Evolutionary conservation across 1,140 invertebrate genomes (phyloP).

Genomic region (Pogonomyrmex californicus): DNA sequence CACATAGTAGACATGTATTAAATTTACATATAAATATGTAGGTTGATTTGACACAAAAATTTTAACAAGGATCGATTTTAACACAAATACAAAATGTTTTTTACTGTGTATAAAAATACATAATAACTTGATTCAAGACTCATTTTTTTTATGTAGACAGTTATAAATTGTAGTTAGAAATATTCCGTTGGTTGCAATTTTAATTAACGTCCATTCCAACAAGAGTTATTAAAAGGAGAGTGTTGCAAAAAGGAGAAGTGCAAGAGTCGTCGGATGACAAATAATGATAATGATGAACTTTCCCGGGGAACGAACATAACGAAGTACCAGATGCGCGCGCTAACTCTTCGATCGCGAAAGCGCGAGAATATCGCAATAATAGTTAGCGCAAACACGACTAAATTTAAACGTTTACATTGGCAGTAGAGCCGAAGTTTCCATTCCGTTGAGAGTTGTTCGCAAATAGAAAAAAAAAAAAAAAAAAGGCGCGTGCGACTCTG

Average conservation of each 20-base stretch:
- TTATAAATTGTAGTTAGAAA: too few relatives aligned
- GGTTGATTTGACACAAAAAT: too few relatives aligned
- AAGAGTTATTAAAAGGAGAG: background rate
- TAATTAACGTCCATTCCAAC: background rate
- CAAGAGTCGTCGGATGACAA: slow-evolving; percentile 6
- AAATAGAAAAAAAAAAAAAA: slow-evolving; percentile 16
- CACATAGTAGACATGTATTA: too few relatives aligned
- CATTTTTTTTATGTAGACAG: too few relatives aligned
- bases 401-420: slow-evolving; percentile 60
- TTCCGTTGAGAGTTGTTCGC: slow-evolving; percentile 50
- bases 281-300: slow-evolving; percentile 35
- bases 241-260: background rate
- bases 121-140: too few relatives aligned
- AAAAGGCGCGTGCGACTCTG: slow-evolving; percentile 1
- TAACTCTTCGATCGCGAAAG: slow-evolving; percentile 16
- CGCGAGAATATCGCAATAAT: slow-evolving; percentile 63
- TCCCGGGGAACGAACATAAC: background rate
- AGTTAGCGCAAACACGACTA: slow-evolving; percentile 54
- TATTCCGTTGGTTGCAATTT: background rate
- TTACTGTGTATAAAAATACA: too few relatives aligned
- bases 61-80: too few relatives aligned
- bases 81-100: too few relatives aligned
- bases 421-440: slow-evolving; percentile 49
- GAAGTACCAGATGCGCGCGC: background rate
- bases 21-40: too few relatives aligned